Evolutionary conservation across 2,797 vertebrate genomes (phyloP).

Genomic region (Varecia variegata): DNA sequence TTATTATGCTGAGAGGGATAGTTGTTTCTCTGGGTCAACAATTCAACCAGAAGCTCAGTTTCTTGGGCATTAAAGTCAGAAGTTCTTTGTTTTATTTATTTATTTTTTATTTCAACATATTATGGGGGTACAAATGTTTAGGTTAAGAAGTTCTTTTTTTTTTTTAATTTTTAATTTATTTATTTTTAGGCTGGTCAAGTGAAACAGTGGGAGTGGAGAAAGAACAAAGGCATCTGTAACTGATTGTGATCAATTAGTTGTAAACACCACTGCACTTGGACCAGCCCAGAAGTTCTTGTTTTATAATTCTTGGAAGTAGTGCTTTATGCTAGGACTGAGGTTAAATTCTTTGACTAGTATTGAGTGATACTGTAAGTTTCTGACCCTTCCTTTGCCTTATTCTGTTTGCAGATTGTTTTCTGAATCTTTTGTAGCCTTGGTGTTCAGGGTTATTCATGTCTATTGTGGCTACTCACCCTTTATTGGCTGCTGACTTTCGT

Average conservation of each 20-base stretch:
- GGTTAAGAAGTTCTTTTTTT: too few species aligned
- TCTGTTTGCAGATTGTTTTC: not conserved
- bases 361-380: not conserved
- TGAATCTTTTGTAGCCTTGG: not conserved
- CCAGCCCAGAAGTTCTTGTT: not conserved
- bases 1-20: not conserved
- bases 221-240: too few species aligned
- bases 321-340: not conserved
- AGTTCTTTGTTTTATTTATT: too few species aligned
- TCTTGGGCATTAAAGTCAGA: not conserved
- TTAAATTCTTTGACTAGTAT: not conserved
- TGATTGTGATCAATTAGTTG: too few species aligned
- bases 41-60: not conserved
- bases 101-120: too few species aligned
- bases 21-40: not conserved
- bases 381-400: not conserved
- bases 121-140: too few species aligned
- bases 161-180: too few species aligned
- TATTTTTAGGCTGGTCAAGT: too few species aligned
- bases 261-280: too few species aligned
- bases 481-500: constrained; percentile 30
- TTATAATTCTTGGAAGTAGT: not conserved
- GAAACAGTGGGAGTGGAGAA: too few species aligned
- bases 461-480: not conserved
- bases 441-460: not conserved